A percentile compares a stretch with the other conserved stretches of the same genome.
phyloP scores from a whole-genome alignment of 2,113 vertebrate genomes.

The Tautogolabrus adspersus region DNA sequence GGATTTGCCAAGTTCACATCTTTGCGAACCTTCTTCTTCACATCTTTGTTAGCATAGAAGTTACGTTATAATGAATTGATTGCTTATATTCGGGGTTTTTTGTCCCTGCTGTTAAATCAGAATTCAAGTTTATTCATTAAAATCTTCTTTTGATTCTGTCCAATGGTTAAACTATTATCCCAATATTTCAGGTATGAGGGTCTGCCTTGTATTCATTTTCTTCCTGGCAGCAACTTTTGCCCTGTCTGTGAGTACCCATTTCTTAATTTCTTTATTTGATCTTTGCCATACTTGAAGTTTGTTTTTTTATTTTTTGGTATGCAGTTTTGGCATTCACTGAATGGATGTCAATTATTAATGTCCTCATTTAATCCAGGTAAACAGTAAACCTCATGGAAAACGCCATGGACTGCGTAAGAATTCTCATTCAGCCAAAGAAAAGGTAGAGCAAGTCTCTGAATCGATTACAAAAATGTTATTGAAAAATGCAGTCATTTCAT shows the following conservation, averaged over 20 bases:
- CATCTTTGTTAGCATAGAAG: conserved; percentile 4
- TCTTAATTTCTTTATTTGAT: not conserved
- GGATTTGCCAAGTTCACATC: conserved; percentile 44
- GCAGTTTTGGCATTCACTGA: not conserved
- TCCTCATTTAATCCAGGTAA: conserved; percentile 59
- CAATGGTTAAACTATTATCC: not conserved
- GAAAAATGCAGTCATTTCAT: not conserved
- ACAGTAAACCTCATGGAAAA: conserved; percentile 74
- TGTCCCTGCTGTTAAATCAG: too few species aligned
- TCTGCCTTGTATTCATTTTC: conserved; percentile 67
- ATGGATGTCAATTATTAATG: not conserved
- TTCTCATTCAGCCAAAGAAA: conserved; percentile 61
- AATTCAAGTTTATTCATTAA: not conserved
- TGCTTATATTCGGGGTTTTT: not conserved
- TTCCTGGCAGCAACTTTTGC: conserved; percentile 73
- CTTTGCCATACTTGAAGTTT: not conserved
- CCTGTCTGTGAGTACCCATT: conserved; percentile 74
- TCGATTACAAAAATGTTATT: not conserved
- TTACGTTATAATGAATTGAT: conserved; percentile 4
- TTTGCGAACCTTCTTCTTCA: too few species aligned
- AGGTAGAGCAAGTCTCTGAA: conserved; percentile 60
- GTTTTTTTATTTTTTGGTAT: not conserved
- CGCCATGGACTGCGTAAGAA: conserved; percentile 60
- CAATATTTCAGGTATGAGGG: conserved; percentile 78
- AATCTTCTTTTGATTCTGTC: not conserved